Evolutionary conservation across 2,113 vertebrate genomes (phyloP).

Genomic region (Myotis brandtii): DNA sequence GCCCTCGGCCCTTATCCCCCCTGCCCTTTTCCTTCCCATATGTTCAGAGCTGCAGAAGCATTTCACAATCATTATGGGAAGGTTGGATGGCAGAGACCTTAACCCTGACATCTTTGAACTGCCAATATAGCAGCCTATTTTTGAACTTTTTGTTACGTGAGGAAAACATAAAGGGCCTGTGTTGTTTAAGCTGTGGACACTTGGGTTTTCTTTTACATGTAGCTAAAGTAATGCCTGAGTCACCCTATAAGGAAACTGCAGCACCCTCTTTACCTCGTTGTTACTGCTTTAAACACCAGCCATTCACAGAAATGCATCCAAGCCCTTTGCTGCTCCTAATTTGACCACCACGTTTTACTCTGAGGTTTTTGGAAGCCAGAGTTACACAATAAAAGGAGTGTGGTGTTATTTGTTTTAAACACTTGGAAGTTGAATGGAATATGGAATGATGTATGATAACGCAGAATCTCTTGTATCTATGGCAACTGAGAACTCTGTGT

Average conservation of each 20-base stretch:
- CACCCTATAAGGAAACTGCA: neutral
- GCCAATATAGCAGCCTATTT: neutral
- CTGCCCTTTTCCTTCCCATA: neutral
- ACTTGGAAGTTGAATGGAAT: constrained; percentile 68
- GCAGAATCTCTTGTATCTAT: constrained; percentile 79
- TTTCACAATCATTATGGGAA: constrained; percentile 10
- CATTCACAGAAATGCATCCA: neutral
- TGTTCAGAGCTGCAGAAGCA: neutral
- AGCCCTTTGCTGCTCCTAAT: neutral
- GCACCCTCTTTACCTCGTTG: neutral
- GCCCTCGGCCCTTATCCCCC: neutral
- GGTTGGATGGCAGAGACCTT: neutral
- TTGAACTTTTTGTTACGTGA: neutral
- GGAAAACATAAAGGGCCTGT: neutral
- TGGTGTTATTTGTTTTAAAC: neutral
- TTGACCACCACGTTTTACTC: constrained; percentile 44
- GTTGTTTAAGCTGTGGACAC: neutral
- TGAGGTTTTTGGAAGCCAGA: constrained; percentile 22
- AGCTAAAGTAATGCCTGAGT: neutral
- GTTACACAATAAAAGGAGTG: constrained; percentile 42
- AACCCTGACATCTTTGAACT: constrained; percentile 27
- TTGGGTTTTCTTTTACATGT: neutral
- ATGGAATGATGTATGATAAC: constrained; percentile 66
- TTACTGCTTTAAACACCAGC: neutral
- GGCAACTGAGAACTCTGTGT: constrained; percentile 70